phyloP scores from a whole-genome alignment of 2,888 invertebrate species.

The Agrilus mali region DNA sequence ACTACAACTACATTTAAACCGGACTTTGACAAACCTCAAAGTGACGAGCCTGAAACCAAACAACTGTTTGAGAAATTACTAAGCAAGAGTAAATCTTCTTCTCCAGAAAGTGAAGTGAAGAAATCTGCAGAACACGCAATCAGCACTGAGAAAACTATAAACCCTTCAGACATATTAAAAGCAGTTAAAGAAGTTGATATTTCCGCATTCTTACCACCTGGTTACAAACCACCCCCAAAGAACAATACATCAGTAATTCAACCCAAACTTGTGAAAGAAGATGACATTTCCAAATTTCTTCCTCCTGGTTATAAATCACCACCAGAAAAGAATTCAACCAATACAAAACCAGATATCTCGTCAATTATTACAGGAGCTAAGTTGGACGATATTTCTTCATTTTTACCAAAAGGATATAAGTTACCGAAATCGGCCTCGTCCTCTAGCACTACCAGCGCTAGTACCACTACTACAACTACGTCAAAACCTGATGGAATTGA shows the following conservation, averaged over 20 bases:
- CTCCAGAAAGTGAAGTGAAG: conserved; percentile 23
- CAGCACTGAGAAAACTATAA: conserved; percentile 29
- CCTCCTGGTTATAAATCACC: conserved; percentile 33
- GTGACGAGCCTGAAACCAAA: conserved; percentile 36
- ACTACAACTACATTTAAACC: conserved; percentile 13
- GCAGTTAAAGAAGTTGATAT: conserved; percentile 36
- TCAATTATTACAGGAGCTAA: conserved; percentile 37
- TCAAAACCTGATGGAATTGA: conserved; percentile 4
- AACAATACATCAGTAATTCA: conserved; percentile 5
- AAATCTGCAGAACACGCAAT: neutral
- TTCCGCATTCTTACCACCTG: conserved; percentile 32
- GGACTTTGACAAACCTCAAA: conserved; percentile 22
- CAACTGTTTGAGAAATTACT: conserved; percentile 31
- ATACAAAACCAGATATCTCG: conserved; percentile 23
- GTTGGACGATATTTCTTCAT: conserved; percentile 44
- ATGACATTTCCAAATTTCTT: conserved; percentile 30
- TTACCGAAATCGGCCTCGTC: conserved; percentile 15
- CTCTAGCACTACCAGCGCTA: conserved; percentile 7
- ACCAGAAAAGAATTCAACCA: conserved; percentile 12
- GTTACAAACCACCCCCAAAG: conserved; percentile 28
- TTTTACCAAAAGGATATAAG: conserved; percentile 56
- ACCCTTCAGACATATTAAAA: conserved; percentile 27
- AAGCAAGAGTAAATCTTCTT: conserved; percentile 11
- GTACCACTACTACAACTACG: conserved; percentile 9
- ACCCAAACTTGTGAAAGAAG: conserved; percentile 29